phyloP scores from a whole-genome alignment of 2,888 invertebrate species.

The Drosophila aldrichi region DNA sequence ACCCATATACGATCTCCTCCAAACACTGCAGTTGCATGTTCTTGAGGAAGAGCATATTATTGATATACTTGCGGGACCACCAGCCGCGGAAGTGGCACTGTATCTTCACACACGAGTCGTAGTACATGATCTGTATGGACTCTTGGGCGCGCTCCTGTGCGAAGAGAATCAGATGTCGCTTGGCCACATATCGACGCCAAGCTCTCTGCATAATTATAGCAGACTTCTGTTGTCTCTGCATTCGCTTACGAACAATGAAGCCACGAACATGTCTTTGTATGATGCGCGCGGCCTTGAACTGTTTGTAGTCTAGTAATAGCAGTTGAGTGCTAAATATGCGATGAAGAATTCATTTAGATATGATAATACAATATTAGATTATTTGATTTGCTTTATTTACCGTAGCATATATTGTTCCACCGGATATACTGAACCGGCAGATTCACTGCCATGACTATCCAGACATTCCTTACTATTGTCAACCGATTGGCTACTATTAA shows the following conservation, averaged over 20 bases:
- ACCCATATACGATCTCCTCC: constrained; percentile 62
- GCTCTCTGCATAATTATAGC: constrained; percentile 67
- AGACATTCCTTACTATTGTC: not conserved
- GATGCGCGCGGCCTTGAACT: constrained; percentile 75
- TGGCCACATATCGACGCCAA: constrained; percentile 64
- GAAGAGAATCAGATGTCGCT: not conserved
- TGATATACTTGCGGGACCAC: constrained; percentile 69
- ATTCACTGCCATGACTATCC: not conserved
- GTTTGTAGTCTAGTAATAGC: constrained; percentile 65
- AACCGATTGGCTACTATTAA: not conserved
- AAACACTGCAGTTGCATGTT: constrained; percentile 53
- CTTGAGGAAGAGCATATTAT: constrained; percentile 67
- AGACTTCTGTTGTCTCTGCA: not conserved
- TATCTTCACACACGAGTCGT: constrained; percentile 60
- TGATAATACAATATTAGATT: not conserved
- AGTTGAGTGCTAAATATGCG: constrained; percentile 41
- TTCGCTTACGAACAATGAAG: constrained; percentile 38
- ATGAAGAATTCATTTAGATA: no score
- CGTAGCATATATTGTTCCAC: not conserved
- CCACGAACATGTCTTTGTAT: constrained; percentile 76
- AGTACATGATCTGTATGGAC: constrained; percentile 38
- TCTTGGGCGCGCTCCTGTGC: constrained; percentile 55
- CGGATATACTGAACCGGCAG: not conserved
- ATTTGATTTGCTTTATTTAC: not conserved
- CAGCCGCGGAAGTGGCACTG: constrained; percentile 82